A percentile compares a stretch with the other conserved stretches of the same genome.
phyloP scores from a whole-genome alignment of 2,888 invertebrate genomes.

The Phalera bucephala region DNA sequence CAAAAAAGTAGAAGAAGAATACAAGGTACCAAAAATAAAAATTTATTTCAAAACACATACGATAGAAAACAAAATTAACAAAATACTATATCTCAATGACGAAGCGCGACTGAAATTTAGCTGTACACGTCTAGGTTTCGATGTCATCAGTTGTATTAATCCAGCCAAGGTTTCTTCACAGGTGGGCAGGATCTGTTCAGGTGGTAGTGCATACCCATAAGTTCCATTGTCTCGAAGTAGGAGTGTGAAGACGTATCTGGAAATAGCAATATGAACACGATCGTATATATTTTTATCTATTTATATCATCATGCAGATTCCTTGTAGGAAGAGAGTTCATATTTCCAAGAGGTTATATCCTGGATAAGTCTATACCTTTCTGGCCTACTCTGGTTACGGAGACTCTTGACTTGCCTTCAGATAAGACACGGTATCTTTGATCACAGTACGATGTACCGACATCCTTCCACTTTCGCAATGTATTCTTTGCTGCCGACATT shows the following conservation, averaged over 20 bases:
- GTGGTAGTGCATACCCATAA: slow-evolving; percentile 87
- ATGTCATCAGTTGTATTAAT: slow-evolving; percentile 70
- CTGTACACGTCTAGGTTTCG: slow-evolving; percentile 36
- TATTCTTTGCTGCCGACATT: too few species aligned
- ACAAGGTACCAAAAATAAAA: slow-evolving; percentile 5
- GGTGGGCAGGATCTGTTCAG: slow-evolving; percentile 84
- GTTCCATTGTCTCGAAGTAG: slow-evolving; percentile 85
- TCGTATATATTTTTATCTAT: background rate
- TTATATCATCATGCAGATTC: too few species aligned
- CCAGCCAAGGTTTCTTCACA: slow-evolving; percentile 83
- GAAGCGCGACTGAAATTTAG: slow-evolving; percentile 23
- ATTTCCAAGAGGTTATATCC: too few species aligned
- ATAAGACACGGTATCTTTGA: too few species aligned
- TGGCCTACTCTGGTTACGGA: too few species aligned
- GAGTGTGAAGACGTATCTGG: slow-evolving; percentile 59
- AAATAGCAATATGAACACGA: slow-evolving; percentile 3
- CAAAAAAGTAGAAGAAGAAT: too few species aligned
- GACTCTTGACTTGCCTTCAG: too few species aligned
- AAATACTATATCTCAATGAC: background rate
- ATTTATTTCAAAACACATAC: too few species aligned
- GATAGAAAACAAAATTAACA: background rate
- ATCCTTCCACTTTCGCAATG: too few species aligned
- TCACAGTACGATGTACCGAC: too few species aligned
- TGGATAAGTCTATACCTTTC: too few species aligned
- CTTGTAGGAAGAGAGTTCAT: too few species aligned